Percentiles rank a stretch among this genome's conserved stretches.
These are phyloP conservation scores for Pararge aegeria DNA, from an alignment of 1,140 invertebrate species.

Conservation along the genomic window DNA sequence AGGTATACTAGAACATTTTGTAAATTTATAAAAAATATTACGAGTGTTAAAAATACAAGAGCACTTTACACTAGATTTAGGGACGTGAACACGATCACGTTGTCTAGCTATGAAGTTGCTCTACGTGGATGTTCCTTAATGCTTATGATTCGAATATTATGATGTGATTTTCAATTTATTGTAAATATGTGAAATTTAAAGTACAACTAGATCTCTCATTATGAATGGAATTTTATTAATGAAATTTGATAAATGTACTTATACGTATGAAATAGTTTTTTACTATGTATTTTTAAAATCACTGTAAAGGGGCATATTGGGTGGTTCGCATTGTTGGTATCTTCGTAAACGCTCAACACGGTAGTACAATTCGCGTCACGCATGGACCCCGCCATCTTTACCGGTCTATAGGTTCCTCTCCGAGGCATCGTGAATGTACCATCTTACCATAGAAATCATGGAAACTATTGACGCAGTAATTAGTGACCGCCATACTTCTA, in stretches of 20 bases:
- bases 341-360: too few species aligned
- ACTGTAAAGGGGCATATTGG: background rate
- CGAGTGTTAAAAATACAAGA: background rate
- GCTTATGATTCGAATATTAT: slow-evolving; percentile 35
- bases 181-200: slow-evolving; percentile 35
- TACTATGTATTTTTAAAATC: slow-evolving; percentile 11
- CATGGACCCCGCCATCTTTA: too few species aligned
- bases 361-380: too few species aligned
- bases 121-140: slow-evolving; percentile 30
- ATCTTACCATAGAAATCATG: too few species aligned
- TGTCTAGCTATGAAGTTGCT: background rate
- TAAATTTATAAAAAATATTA: slow-evolving; percentile 7
- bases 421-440: too few species aligned
- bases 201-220: slow-evolving; percentile 51
- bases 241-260: slow-evolving; percentile 27
- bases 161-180: slow-evolving; percentile 22
- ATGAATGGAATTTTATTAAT: slow-evolving; percentile 16
- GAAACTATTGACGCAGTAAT: too few species aligned
- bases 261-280: slow-evolving; percentile 24
- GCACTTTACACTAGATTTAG: slow-evolving; percentile 6
- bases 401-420: too few species aligned
- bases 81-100: background rate
- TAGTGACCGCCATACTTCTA: too few species aligned
- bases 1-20: background rate
- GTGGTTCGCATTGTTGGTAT: too few species aligned